Evolutionary conservation across 2,797 vertebrate genomes (phyloP).

Genomic region (Smutsia gigantea): DNA sequence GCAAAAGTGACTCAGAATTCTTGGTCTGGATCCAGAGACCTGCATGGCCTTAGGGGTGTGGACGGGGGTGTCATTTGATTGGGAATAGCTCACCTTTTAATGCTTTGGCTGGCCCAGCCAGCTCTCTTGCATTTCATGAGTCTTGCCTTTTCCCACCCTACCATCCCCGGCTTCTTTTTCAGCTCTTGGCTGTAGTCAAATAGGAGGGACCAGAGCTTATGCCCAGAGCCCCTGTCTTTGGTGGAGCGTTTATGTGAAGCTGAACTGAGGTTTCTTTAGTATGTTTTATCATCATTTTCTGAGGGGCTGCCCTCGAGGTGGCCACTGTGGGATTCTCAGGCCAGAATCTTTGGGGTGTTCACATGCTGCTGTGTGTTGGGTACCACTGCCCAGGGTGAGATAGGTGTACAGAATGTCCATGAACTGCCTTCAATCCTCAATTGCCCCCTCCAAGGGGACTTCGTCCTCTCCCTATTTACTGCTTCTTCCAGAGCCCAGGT

Average conservation of each 20-base stretch:
- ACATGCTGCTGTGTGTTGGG: accelerated
- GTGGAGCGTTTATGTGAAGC: background rate
- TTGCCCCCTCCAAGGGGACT: background rate
- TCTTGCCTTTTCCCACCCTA: background rate
- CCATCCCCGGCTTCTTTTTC: background rate
- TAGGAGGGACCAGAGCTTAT: background rate
- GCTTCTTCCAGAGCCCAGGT: background rate
- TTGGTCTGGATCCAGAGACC: conserved; percentile 86
- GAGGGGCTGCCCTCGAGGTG: background rate
- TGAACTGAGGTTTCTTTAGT: background rate
- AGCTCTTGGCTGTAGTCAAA: background rate
- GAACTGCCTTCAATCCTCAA: background rate
- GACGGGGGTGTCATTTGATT: conserved; percentile 61
- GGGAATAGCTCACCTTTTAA: conserved; percentile 80
- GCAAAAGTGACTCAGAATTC: conserved; percentile 89
- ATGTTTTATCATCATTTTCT: accelerated
- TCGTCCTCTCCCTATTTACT: background rate
- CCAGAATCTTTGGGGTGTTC: background rate
- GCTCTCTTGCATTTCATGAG: conserved; percentile 46
- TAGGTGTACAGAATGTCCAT: accelerated
- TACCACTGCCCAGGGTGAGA: background rate
- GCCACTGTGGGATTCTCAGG: accelerated
- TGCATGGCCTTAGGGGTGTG: conserved; percentile 76
- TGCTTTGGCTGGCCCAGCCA: conserved; percentile 60
- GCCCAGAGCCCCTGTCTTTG: background rate